Percentiles rank a stretch among this genome's conserved stretches.
phyloP scores from a whole-genome alignment of 2,113 vertebrate species.

The Actinemys pallida region DNA sequence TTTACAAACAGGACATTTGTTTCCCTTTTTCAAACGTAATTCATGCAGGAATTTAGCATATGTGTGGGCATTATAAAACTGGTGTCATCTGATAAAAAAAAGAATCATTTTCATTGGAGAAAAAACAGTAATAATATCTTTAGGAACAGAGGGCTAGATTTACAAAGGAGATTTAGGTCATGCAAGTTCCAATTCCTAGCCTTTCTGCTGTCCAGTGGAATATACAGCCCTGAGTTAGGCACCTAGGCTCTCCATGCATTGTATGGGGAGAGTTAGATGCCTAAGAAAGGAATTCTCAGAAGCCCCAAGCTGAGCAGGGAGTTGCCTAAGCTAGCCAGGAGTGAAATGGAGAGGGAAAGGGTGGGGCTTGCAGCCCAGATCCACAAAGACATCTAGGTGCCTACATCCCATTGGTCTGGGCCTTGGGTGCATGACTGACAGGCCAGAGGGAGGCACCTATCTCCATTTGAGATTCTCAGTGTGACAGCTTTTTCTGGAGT shows the following conservation, averaged over 20 bases:
- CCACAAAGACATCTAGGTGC: neutral
- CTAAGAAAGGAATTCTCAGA: neutral
- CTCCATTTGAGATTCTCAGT: neutral
- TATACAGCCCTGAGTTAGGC: neutral
- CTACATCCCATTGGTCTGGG: neutral
- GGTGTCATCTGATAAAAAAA: neutral
- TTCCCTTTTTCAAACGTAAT: neutral
- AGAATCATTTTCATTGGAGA: neutral
- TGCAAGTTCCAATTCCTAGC: neutral
- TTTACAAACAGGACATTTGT: neutral
- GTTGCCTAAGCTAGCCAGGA: neutral
- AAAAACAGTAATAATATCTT: neutral
- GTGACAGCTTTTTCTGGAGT: neutral
- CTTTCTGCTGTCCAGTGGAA: neutral
- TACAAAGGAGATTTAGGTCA: neutral
- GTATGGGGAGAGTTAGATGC: neutral
- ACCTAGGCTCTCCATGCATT: neutral
- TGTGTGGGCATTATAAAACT: neutral
- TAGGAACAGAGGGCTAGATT: neutral
- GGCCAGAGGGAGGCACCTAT: neutral
- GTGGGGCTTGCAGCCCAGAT: neutral
- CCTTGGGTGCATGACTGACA: neutral
- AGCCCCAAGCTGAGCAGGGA: neutral
- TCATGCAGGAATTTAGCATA: neutral
- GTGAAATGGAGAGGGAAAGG: neutral